A percentile compares a stretch with the other conserved stretches of the same genome.
phyloP scores from a whole-genome alignment of 2,888 invertebrate genomes.

The Myopa testacea region DNA sequence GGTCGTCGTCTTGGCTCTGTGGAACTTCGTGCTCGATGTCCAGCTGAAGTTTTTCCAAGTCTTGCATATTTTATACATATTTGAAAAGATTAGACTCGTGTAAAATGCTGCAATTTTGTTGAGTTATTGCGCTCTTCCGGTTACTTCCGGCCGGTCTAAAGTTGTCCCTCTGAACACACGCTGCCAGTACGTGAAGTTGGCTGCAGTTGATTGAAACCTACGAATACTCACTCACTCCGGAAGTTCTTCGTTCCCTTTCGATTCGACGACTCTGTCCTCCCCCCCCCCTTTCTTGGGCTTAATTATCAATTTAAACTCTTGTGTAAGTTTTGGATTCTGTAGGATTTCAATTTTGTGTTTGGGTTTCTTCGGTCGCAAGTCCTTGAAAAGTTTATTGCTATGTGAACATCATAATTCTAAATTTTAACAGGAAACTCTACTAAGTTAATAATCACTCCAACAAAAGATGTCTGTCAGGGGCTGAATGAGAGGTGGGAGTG shows the following conservation, averaged over 20 bases:
- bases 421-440: no score
- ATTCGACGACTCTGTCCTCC: constrained; percentile 37
- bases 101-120: constrained; percentile 59
- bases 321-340: constrained; percentile 11
- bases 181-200: background rate
- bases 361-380: constrained; percentile 9
- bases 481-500: no score
- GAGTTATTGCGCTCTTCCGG: constrained; percentile 67
- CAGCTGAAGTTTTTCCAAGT: background rate
- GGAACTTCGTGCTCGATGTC: background rate
- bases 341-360: background rate
- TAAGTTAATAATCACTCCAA: no score
- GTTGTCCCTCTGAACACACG: constrained; percentile 51
- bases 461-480: no score
- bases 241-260: constrained; percentile 54
- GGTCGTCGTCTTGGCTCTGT: constrained; percentile 3
- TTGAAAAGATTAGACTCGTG: constrained; percentile 64
- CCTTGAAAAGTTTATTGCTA: no score
- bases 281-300: background rate
- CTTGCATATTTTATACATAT: constrained; percentile 55
- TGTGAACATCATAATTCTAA: no score
- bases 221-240: no score
- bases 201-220: constrained; percentile 28
- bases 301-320: constrained; percentile 36
- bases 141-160: constrained; percentile 63